phyloP scores from a whole-genome alignment of 1,140 invertebrate genomes.

The Ericerus pela region DNA sequence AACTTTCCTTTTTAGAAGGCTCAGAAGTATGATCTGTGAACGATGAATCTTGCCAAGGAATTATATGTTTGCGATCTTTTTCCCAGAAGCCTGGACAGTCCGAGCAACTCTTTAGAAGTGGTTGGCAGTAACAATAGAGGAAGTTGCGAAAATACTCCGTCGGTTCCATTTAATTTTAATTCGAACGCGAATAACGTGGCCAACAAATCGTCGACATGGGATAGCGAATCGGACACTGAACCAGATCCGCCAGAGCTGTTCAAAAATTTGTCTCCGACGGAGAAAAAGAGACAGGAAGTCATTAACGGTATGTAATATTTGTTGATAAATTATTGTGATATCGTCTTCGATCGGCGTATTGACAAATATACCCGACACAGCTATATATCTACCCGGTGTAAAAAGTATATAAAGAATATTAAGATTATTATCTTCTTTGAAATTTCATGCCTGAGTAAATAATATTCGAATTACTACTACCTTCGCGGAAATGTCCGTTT shows the following conservation, averaged over 20 bases:
- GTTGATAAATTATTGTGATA: not conserved
- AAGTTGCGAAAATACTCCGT: conserved; percentile 8
- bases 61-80: not conserved
- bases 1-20: conserved; percentile 13
- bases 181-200: not conserved
- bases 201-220: conserved; percentile 32
- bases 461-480: too few relatives aligned
- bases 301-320: conserved; percentile 65
- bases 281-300: conserved; percentile 90
- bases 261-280: conserved; percentile 48
- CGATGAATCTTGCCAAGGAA: too few relatives aligned
- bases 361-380: too few relatives aligned
- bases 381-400: too few relatives aligned
- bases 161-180: not conserved
- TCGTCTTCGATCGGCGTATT: too few relatives aligned
- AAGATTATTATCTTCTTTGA: too few relatives aligned
- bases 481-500: too few relatives aligned
- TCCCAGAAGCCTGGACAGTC: conserved; percentile 42
- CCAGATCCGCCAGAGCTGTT: conserved; percentile 57
- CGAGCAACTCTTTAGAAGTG: conserved; percentile 39
- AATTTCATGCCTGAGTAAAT: too few relatives aligned
- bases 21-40: not conserved
- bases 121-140: conserved; percentile 24
- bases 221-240: conserved; percentile 69
- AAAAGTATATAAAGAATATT: too few relatives aligned